A percentile compares a stretch with the other conserved stretches of the same genome.
Conservation (phyloP, 1,140 invertebrate genomes). For the Aphis craccivora region DNA sequence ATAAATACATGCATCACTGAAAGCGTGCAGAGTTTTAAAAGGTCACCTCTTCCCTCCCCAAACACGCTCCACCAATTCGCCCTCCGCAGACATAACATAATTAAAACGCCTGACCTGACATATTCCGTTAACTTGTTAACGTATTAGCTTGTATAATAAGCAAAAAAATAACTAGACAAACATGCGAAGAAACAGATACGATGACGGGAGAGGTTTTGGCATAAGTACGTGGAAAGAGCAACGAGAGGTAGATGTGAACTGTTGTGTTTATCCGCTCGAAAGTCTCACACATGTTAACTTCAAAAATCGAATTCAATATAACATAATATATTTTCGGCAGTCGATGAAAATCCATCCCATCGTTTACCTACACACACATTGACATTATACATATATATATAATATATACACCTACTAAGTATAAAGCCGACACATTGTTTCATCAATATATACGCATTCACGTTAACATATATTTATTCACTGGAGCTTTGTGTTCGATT, state of each 20-base stretch:
- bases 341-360: not conserved
- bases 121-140: conserved; percentile 9
- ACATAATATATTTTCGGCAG: not conserved
- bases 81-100: not conserved
- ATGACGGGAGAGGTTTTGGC: not conserved
- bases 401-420: not conserved
- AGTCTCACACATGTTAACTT: not conserved
- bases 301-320: not conserved
- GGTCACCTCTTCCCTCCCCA: not conserved
- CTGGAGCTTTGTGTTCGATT: not conserved
- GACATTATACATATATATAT: not conserved
- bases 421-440: not conserved
- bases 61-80: not conserved
- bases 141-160: not conserved
- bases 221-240: not conserved
- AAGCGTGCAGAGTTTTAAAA: not conserved
- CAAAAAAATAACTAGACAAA: not conserved
- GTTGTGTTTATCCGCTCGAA: not conserved
- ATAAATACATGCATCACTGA: not conserved
- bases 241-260: not conserved
- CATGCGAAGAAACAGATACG: not conserved
- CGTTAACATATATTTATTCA: not conserved
- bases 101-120: conserved; percentile 4
- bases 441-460: not conserved
- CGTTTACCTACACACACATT: not conserved